Evolutionary conservation across 2,113 vertebrate genomes (phyloP), one percentile per base, ranked within the genome.

Genomic region (Montifringilla adamsi): DNA sequence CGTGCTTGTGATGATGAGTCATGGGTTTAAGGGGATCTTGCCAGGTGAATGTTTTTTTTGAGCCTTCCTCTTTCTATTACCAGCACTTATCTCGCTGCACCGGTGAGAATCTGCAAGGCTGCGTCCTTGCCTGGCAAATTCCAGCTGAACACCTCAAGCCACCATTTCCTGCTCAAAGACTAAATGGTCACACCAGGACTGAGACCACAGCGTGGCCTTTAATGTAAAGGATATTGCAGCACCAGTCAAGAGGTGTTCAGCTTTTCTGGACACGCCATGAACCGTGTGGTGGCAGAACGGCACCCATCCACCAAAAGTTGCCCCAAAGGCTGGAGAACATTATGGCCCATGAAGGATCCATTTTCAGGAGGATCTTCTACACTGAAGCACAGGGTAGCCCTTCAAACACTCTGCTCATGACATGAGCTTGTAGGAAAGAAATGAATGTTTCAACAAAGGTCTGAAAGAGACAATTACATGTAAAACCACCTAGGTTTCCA

Each of bases 301-400:
- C 15, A 64, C 10, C 16, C 24, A 23, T 14, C 21, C 20, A 56
- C 33, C 37, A 72, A 20, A 53, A 44, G 7, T 66, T 81, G 66
- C 59, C 66, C 12, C 35, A 39, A 37, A 77, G 18, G 27, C 33
- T 60, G 18, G 21, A n/a, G 28, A 31, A 9, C 4, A 4, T 39
- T 33, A 9, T 23, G 19, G 19, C 7, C 19, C 5, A 24, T 14
- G 21, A 7, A 46, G 14, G 27, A 6, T 52, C 22, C 18, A 16
- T 79, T 92, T 86, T 41, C 84, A 79, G 28, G 26, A 64, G 14
- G 12, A 46, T 23, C 8, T 55, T 79, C 44, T 60, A 17, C 35
- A 19, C 6, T 0, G 1, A 70, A 79, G 22, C 8, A 7, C 1
- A 1, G 20, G 5, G 4, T n/a, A 49, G 14, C 27, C 23, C 11